Evolutionary conservation across 2,797 vertebrate species (phyloP), one percentile per base, ranked within the genome.

Genomic region (Nothura maculosa): DNA sequence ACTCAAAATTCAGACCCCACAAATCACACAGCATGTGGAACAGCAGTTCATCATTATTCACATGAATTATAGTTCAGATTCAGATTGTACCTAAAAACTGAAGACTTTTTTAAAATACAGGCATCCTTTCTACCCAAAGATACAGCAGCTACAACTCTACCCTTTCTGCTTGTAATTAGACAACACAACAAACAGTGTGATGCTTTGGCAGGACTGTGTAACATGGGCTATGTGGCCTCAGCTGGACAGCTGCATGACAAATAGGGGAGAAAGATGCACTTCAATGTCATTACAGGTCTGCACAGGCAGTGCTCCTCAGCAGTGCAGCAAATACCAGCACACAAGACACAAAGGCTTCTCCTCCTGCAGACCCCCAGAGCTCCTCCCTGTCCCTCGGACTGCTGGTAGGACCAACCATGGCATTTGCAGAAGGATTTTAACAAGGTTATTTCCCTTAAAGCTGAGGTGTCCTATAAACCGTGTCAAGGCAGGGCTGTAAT

Each of bases 301-400:
- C 68, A n/a, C 1, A 60, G 28, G 21, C 32, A 74, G 10, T 1
- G 3, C 15, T 28, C 16, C 58, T 67, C 25, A 1, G 28, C 36
- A 8, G 0, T 0, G 27, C 30, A 1, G 24, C 47, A 19, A 75
- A 7, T 11, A 36, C 22, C 36, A 34, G 32, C 40, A 18, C 21
- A 3, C 8, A 43, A 57, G 4, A 14, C 22, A 2, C 0, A 22
- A 21, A 15, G 21, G 30, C 6, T n/a, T 25, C 15, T 22, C 16
- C 0, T 50, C 34, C 32, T 19, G 1, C 19, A 5, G 17, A 11
- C 8, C 4, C 32, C 3, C 1, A 5, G 14, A n/a, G 25, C 54
- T n/a, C 24, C 7, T 70, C 18, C 6, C 20, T 10, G 8, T 32
- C 70, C 22, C 21, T 14, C 11, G 32, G 18, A 1, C 30, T 13